Conservation (phyloP, 2,797 vertebrate genomes). For the Poeciliopsis paucimaculata region DNA sequence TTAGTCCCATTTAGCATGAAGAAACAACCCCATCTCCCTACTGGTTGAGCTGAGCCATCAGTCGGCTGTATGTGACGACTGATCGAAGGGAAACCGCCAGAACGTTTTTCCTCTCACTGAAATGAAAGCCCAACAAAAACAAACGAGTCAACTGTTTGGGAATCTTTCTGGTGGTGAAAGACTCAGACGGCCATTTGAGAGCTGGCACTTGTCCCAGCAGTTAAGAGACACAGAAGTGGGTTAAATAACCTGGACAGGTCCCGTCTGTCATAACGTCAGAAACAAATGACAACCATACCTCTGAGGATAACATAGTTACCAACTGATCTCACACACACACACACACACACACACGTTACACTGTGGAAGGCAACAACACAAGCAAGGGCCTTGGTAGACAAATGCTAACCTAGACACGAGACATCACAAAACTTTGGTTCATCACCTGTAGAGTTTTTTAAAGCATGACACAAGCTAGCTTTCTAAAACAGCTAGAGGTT, state of each 20-base stretch:
- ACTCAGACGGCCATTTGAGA: background rate
- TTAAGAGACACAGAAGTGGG: background rate
- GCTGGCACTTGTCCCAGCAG: background rate
- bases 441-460: background rate
- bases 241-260: background rate
- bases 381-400: background rate
- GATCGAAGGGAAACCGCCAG: background rate
- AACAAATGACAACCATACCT: background rate
- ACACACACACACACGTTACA: no score
- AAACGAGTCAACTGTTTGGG: background rate
- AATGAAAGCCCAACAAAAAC: background rate
- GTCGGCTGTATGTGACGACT: background rate
- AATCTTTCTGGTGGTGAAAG: background rate
- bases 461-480: no score
- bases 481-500: no score
- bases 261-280: background rate
- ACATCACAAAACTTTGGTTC: background rate
- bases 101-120: background rate
- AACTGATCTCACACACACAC: no score
- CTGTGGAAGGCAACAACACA: no score
- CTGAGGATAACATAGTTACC: no score
- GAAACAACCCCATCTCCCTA: background rate
- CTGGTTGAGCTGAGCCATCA: background rate
- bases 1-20: background rate
- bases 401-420: background rate